Evolutionary conservation across 2,888 invertebrate genomes (phyloP).

Genomic region (Eristalis pertinax): DNA sequence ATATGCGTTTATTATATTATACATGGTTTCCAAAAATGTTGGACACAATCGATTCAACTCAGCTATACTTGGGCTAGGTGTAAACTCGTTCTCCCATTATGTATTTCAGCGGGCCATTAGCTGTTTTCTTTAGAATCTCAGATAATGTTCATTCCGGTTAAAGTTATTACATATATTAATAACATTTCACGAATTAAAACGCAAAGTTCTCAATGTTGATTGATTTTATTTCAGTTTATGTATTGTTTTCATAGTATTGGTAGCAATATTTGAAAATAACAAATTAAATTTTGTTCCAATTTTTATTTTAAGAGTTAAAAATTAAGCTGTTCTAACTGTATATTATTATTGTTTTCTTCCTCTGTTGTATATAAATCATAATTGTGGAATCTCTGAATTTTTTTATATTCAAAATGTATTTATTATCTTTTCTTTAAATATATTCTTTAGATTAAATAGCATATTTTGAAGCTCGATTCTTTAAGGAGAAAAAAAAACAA

Average conservation of each 20-base stretch:
- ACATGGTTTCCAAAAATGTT: too few relatives aligned
- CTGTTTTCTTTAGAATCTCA: too few relatives aligned
- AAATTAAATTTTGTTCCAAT: background rate
- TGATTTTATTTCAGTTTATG: background rate
- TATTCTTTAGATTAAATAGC: background rate
- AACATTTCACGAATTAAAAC: background rate
- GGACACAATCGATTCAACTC: too few relatives aligned
- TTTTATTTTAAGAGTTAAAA: background rate
- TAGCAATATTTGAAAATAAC: background rate
- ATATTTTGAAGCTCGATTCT: background rate
- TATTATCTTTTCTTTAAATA: background rate
- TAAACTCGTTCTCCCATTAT: too few relatives aligned
- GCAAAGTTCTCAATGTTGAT: background rate
- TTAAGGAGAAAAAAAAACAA: background rate
- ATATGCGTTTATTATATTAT: too few relatives aligned
- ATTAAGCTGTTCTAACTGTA: background rate
- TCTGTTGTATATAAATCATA: background rate
- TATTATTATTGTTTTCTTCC: background rate
- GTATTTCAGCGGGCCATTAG: too few relatives aligned
- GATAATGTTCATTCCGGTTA: background rate
- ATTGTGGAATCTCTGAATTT: background rate
- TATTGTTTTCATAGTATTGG: background rate
- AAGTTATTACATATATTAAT: background rate
- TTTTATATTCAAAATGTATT: background rate
- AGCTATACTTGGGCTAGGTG: too few relatives aligned